Conservation (phyloP, 2,797 vertebrate species). For the Furcifer pardalis region DNA sequence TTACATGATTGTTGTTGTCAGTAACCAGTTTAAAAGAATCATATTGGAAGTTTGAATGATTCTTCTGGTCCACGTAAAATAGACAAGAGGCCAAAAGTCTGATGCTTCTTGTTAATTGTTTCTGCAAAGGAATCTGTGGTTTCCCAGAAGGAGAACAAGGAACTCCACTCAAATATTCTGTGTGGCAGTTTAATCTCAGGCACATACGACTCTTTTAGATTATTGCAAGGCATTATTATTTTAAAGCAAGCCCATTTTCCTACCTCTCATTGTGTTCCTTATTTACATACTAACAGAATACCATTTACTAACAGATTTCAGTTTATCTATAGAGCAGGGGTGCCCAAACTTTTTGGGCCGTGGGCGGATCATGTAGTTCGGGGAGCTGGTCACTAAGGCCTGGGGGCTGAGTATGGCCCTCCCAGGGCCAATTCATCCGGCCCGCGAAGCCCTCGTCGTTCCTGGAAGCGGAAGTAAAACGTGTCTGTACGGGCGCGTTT, state of each 20-base stretch:
- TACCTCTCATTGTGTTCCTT: background rate
- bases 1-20: no score
- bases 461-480: no score
- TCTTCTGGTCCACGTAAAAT: background rate
- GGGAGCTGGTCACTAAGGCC: no score
- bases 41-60: background rate
- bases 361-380: no score
- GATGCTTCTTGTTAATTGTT: background rate
- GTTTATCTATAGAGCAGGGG: no score
- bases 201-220: background rate
- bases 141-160: background rate
- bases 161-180: background rate
- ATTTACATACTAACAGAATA: background rate
- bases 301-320: background rate
- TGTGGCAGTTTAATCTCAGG: background rate
- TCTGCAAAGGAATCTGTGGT: background rate
- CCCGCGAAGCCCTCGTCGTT: no score
- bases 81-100: background rate
- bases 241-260: background rate
- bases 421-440: no score
- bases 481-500: no score
- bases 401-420: no score
- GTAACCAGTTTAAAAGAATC: constrained; percentile 3
- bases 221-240: background rate
- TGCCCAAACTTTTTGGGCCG: no score